phyloP scores from a whole-genome alignment of 2,888 invertebrate genomes.

The Branchellion lobata region DNA sequence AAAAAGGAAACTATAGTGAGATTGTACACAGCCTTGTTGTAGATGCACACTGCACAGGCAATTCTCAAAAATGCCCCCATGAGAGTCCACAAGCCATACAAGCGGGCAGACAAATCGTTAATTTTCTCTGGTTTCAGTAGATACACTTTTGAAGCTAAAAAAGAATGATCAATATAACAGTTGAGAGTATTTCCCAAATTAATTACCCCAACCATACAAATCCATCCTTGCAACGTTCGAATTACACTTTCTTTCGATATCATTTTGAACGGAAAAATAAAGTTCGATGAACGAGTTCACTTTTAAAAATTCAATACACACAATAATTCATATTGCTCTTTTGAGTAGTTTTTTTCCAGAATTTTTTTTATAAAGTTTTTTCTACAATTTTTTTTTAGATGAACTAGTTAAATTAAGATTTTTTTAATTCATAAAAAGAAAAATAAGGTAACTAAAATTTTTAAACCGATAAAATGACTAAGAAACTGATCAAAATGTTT shows the following conservation, averaged over 20 bases:
- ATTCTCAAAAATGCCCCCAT: slow-evolving; percentile 54
- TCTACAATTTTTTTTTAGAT: too few species aligned
- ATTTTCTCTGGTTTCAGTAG: slow-evolving; percentile 52
- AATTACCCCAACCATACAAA: slow-evolving; percentile 56
- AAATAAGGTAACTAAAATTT: too few species aligned
- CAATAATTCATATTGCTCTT: too few species aligned
- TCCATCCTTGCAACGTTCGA: slow-evolving; percentile 55
- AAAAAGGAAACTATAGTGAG: slow-evolving; percentile 55
- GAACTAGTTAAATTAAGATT: too few species aligned
- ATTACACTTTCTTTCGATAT: slow-evolving; percentile 40
- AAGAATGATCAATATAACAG: slow-evolving; percentile 54
- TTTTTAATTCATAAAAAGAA: too few species aligned
- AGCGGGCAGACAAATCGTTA: slow-evolving; percentile 53
- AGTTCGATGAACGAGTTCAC: too few species aligned
- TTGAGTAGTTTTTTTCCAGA: too few species aligned
- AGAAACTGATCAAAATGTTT: too few species aligned
- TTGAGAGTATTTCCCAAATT: slow-evolving; percentile 57
- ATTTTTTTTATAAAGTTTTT: too few species aligned
- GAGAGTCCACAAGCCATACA: slow-evolving; percentile 57
- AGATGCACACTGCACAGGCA: slow-evolving; percentile 55
- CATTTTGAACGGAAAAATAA: slow-evolving; percentile 20
- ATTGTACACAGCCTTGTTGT: slow-evolving; percentile 55
- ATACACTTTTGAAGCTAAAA: slow-evolving; percentile 54
- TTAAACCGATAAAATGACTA: too few species aligned
- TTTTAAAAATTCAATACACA: too few species aligned